Conservation (phyloP, 2,888 invertebrate species). For the Euspilapteryx auroguttella region DNA sequence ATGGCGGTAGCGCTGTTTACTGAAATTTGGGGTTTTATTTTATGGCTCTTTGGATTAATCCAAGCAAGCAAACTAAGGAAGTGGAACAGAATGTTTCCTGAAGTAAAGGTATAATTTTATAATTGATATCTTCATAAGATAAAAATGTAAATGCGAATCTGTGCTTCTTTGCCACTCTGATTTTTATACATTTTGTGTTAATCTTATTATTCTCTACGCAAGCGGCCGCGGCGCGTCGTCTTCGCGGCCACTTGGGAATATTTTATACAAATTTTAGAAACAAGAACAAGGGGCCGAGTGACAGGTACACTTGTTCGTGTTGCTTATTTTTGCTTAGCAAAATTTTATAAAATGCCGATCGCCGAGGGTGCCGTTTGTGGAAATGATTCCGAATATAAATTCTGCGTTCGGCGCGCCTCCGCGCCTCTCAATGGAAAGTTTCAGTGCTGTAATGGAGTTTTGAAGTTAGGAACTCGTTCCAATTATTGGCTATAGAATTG, state of each 20-base stretch:
- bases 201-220: conserved; percentile 26
- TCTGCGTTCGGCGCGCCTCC: conserved; percentile 34
- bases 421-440: conserved; percentile 41
- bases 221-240: conserved; percentile 5
- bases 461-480: conserved; percentile 48
- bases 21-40: too few species aligned
- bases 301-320: conserved; percentile 55
- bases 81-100: too few species aligned
- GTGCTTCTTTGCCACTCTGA: conserved; percentile 3
- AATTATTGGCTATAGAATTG: conserved; percentile 38
- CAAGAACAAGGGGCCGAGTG: conserved; percentile 50
- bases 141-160: conserved; percentile 3
- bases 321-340: conserved; percentile 50
- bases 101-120: too few species aligned
- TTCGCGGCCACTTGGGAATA: conserved; percentile 41
- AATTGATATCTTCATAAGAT: conserved; percentile 1
- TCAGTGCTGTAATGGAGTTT: conserved; percentile 45
- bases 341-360: conserved; percentile 49
- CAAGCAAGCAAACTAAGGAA: too few species aligned
- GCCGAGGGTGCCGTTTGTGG: conserved; percentile 35
- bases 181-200: conserved; percentile 24
- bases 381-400: conserved; percentile 47
- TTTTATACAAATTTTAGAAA: conserved; percentile 61
- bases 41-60: too few species aligned
- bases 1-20: too few species aligned